These are phyloP conservation scores for Pandemis cinnamomeana DNA, from an alignment of 2,888 invertebrate genomes.

Conservation along the genomic window DNA sequence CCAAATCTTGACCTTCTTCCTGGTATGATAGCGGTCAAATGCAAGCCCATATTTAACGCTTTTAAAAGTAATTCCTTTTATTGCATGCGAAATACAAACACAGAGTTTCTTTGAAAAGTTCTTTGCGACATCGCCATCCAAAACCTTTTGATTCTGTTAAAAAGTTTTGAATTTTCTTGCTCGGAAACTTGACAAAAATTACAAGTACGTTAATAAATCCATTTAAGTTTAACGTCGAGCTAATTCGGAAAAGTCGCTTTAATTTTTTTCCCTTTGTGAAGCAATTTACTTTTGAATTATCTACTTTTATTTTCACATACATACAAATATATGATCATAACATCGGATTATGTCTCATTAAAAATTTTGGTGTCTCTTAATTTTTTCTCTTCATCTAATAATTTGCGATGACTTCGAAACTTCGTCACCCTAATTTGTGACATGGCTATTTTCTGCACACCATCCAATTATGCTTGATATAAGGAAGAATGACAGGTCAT, in stretches of 20 bases:
- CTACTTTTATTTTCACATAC: too few species aligned
- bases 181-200: slow-evolving; percentile 9
- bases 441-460: not conserved
- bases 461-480: not conserved
- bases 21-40: not conserved
- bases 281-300: not conserved
- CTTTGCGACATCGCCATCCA: not conserved
- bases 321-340: too few species aligned
- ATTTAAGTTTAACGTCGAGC: slow-evolving; percentile 14
- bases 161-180: slow-evolving; percentile 4
- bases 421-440: not conserved
- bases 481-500: not conserved
- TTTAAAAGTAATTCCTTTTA: not conserved
- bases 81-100: slow-evolving; percentile 2
- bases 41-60: not conserved
- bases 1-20: too few species aligned
- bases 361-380: too few species aligned
- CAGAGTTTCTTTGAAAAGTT: slow-evolving; percentile 5
- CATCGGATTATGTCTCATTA: too few species aligned
- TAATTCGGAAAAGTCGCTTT: slow-evolving; percentile 7
- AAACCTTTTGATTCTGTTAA: slow-evolving; percentile 7
- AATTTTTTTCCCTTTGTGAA: not conserved
- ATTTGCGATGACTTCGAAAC: too few species aligned
- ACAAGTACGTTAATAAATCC: slow-evolving; percentile 21
- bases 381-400: too few species aligned